Percentiles rank a stretch among this genome's conserved stretches.
Conservation (phyloP, 2,888 invertebrate genomes). For the Stenurella melanura region DNA sequence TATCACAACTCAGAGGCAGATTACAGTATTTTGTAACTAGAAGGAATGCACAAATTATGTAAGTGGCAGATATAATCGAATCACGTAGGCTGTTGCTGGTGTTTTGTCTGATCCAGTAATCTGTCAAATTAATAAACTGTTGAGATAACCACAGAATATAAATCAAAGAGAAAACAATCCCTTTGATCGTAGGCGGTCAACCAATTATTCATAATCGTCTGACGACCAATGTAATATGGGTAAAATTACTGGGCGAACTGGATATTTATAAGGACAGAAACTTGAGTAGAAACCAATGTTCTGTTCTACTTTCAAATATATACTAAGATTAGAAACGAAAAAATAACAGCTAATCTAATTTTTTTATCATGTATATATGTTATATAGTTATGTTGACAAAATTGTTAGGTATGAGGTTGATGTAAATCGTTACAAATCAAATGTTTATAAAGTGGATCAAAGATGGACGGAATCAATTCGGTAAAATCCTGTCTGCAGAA, state of each 20-base stretch:
- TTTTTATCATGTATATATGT: too few species aligned
- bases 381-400: too few species aligned
- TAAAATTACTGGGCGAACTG: neutral
- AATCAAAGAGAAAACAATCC: constrained; percentile 5
- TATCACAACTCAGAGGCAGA: too few species aligned
- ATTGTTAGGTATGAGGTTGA: too few species aligned
- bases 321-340: neutral
- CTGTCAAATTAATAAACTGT: constrained; percentile 6
- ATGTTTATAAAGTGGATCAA: too few species aligned
- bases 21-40: neutral
- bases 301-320: neutral
- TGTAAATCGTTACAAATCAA: too few species aligned
- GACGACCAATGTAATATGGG: neutral
- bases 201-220: neutral
- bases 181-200: neutral
- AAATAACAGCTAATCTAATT: too few species aligned
- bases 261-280: neutral
- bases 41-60: neutral
- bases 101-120: neutral
- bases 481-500: too few species aligned
- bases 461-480: too few species aligned
- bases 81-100: neutral
- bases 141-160: constrained; percentile 10
- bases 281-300: neutral
- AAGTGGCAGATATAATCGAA: neutral